A percentile compares a stretch with the other conserved stretches of the same genome.
These are phyloP conservation scores for Phalacrocorax carbo DNA, from an alignment of 2,113 vertebrate species.

Conservation along the genomic window DNA sequence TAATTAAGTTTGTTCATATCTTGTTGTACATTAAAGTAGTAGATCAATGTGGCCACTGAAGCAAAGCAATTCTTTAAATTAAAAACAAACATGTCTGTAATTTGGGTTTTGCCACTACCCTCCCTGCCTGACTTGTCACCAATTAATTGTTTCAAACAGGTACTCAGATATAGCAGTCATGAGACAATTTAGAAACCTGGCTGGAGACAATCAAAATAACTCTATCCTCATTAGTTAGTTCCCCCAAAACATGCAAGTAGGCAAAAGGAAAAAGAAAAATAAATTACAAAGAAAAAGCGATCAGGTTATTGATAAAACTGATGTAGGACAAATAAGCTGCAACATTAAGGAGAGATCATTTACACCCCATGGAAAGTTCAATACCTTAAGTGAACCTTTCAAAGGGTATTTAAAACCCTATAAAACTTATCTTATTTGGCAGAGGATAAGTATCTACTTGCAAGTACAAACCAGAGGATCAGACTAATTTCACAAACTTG, in stretches of 20 bases:
- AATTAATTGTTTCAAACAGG: not conserved
- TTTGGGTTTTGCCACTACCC: not conserved
- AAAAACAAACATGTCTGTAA: not conserved
- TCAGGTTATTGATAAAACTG: not conserved
- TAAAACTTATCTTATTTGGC: not conserved
- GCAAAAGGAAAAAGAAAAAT: not conserved
- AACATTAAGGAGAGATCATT: not conserved
- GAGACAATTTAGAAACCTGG: not conserved
- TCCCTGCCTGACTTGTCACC: not conserved
- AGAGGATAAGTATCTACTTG: not conserved
- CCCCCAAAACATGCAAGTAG: not conserved
- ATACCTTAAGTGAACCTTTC: not conserved
- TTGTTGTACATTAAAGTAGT: not conserved
- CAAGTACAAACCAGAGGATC: not conserved
- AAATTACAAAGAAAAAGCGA: not conserved
- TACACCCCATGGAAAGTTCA: not conserved
- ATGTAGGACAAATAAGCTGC: not conserved
- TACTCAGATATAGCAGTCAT: not conserved
- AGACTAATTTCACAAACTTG: not conserved
- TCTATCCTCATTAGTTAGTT: not conserved
- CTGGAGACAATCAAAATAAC: not conserved
- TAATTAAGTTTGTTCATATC: not conserved
- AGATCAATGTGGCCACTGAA: constrained; percentile 3
- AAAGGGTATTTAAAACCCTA: not conserved
- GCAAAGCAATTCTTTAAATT: not conserved